A percentile compares a stretch with the other conserved stretches of the same genome.
Evolutionary conservation across 1,140 invertebrate species (phyloP).

Genomic region (Anoplolepis gracilipes): DNA sequence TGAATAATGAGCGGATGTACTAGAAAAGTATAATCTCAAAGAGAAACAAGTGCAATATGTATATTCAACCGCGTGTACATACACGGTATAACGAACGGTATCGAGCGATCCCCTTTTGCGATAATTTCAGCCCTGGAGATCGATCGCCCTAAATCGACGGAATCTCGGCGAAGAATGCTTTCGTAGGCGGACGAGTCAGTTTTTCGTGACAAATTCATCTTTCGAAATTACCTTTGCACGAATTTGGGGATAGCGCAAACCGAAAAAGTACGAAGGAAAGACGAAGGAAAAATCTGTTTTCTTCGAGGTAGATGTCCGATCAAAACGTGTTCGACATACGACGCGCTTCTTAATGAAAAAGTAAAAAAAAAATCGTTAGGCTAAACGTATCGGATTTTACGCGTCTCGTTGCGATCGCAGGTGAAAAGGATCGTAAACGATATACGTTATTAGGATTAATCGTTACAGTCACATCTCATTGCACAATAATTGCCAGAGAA

Average conservation of each 20-base stretch:
- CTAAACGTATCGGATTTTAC: not conserved
- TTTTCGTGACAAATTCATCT: slow-evolving; percentile 22
- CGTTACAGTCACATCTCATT: slow-evolving; percentile 21
- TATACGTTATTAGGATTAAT: slow-evolving; percentile 4
- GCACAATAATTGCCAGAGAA: not conserved
- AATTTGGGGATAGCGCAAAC: not conserved
- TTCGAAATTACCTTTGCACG: not conserved
- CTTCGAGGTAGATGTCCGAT: not conserved
- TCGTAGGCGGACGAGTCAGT: slow-evolving; percentile 24
- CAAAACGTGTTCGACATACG: not conserved
- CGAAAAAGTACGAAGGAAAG: not conserved
- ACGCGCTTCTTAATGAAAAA: no score
- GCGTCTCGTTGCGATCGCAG: not conserved
- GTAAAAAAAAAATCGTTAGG: not conserved
- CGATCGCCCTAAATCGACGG: slow-evolving; percentile 42
- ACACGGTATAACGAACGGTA: slow-evolving; percentile 10
- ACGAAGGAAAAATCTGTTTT: not conserved
- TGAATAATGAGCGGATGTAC: slow-evolving; percentile 24
- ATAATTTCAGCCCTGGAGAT: slow-evolving; percentile 31
- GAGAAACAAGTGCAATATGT: slow-evolving; percentile 7
- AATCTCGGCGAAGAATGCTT: slow-evolving; percentile 28
- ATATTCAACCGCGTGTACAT: not conserved
- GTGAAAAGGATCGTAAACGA: not conserved
- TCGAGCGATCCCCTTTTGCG: slow-evolving; percentile 36
- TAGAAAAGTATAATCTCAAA: slow-evolving; percentile 17